Evolutionary conservation across 2,888 invertebrate genomes (phyloP).

Genomic region (Gastrophysa polygoni): DNA sequence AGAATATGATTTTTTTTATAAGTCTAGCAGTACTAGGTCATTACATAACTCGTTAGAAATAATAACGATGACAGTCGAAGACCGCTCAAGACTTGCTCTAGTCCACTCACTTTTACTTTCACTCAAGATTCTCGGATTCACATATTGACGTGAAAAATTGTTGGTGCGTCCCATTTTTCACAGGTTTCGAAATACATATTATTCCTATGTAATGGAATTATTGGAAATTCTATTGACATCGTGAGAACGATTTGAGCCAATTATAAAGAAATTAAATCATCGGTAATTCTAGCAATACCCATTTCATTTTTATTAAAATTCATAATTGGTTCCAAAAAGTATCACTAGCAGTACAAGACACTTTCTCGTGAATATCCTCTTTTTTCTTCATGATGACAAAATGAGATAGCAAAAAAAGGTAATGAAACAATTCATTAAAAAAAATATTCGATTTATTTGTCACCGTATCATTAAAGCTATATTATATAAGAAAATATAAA

Average conservation of each 20-base stretch:
- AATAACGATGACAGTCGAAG: constrained; percentile 7
- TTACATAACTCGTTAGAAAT: constrained; percentile 1
- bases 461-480: constrained; percentile 42
- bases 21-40: constrained; percentile 1
- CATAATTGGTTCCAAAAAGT: background rate
- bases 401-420: too few species aligned
- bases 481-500: constrained; percentile 32
- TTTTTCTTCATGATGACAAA: too few species aligned
- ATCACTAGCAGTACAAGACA: too few species aligned
- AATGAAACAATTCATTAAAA: constrained; percentile 8
- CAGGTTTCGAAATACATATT: background rate
- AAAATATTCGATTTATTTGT: constrained; percentile 40
- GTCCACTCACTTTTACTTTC: constrained; percentile 14
- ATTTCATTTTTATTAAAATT: background rate
- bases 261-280: background rate
- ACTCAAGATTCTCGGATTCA: background rate
- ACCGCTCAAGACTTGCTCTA: background rate
- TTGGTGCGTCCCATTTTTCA: background rate
- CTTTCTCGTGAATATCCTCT: background rate
- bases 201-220: too few species aligned
- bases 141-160: background rate
- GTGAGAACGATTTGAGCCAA: background rate
- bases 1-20: background rate
- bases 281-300: background rate
- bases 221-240: background rate